A percentile compares a stretch with the other conserved stretches of the same genome.
These are phyloP conservation scores for Macaria notata DNA, from an alignment of 2,888 invertebrate genomes.

Conservation along the genomic window DNA sequence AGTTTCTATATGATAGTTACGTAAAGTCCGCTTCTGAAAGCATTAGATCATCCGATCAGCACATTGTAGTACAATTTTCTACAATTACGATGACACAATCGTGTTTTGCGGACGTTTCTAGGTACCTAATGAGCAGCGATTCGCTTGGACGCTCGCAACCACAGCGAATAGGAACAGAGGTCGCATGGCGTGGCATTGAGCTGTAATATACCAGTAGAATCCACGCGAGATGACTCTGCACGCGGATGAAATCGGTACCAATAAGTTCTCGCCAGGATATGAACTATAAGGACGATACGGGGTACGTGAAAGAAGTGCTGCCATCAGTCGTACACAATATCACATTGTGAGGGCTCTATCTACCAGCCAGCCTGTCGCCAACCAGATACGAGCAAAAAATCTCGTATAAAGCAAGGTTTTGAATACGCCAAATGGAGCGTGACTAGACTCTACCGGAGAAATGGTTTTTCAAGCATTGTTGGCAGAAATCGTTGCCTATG, in stretches of 20 bases:
- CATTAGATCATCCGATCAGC: constrained; percentile 4
- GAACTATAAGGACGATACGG: too few species aligned
- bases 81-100: constrained; percentile 17
- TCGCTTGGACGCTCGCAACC: constrained; percentile 38
- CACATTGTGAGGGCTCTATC: constrained; percentile 4
- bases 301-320: too few species aligned
- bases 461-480: neutral
- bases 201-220: constrained; percentile 29
- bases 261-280: too few species aligned
- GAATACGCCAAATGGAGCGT: constrained; percentile 15
- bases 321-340: too few species aligned
- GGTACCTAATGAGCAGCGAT: constrained; percentile 25
- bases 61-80: neutral
- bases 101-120: constrained; percentile 22
- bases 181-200: constrained; percentile 51
- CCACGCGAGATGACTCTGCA: too few species aligned
- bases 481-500: neutral
- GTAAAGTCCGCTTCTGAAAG: neutral
- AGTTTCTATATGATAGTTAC: neutral
- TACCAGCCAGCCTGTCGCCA: constrained; percentile 45
- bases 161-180: constrained; percentile 32
- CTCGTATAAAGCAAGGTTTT: constrained; percentile 13
- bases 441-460: constrained; percentile 9
- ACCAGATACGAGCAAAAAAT: constrained; percentile 24
- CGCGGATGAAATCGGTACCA: too few species aligned